These are phyloP conservation scores for Caranx ignobilis DNA, from an alignment of 2,113 vertebrate species.

Conservation along the genomic window DNA sequence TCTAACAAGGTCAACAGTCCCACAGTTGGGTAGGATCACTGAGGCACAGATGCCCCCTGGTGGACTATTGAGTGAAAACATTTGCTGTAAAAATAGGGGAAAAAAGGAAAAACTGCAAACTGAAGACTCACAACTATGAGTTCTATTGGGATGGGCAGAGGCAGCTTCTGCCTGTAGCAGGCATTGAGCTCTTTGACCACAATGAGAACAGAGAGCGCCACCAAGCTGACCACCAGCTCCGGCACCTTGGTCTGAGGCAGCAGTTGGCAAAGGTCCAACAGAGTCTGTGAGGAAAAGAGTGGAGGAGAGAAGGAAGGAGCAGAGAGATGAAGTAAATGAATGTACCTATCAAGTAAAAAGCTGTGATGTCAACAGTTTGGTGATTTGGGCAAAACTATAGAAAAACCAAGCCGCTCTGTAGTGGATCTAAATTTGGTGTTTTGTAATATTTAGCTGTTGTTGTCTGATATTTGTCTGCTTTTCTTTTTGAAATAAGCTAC, in stretches of 20 bases:
- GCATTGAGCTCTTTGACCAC: slow-evolving; percentile 89
- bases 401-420: too few species aligned
- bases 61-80: slow-evolving; percentile 26
- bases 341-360: background rate
- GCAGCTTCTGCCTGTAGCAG: slow-evolving; percentile 83
- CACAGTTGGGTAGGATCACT: background rate
- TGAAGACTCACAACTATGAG: slow-evolving; percentile 87
- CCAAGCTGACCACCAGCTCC: slow-evolving; percentile 86
- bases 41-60: slow-evolving; percentile 45
- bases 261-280: slow-evolving; percentile 86
- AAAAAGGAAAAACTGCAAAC: background rate
- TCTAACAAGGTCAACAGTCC: background rate
- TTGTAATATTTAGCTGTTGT: too few species aligned
- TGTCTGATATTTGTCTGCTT: too few species aligned
- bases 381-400: too few species aligned
- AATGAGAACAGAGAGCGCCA: slow-evolving; percentile 86
- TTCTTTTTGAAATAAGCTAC: too few species aligned
- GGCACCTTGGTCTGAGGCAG: slow-evolving; percentile 84
- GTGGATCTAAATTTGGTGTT: too few species aligned
- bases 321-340: background rate
- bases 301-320: background rate
- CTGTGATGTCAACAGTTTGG: too few species aligned
- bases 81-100: background rate
- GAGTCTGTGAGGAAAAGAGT: slow-evolving; percentile 76
- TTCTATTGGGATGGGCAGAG: slow-evolving; percentile 92